Evolutionary conservation across 2,888 invertebrate species (phyloP).

Genomic region (Polymixis lichenea): DNA sequence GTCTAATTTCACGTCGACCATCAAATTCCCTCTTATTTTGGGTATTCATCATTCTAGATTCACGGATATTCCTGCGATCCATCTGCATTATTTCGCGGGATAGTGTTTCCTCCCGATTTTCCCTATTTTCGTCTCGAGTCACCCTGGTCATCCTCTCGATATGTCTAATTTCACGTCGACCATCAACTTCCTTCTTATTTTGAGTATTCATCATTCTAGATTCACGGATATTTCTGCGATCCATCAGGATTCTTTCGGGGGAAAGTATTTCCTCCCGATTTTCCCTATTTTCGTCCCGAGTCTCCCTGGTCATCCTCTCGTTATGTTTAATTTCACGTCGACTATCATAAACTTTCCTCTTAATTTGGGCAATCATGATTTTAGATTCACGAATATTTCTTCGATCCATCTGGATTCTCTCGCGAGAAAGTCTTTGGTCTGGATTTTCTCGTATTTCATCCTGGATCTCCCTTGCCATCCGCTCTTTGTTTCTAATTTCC

Average conservation of each 20-base stretch:
- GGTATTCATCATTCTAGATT: conserved; percentile 1
- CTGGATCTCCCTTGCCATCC: background rate
- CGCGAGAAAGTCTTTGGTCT: conserved; percentile 18
- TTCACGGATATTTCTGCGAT: conserved; percentile 29
- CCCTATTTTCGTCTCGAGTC: background rate
- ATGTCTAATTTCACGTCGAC: conserved; percentile 16
- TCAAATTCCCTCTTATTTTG: background rate
- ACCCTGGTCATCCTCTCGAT: conserved; percentile 16
- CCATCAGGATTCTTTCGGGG: conserved; percentile 17
- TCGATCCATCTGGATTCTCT: conserved; percentile 17
- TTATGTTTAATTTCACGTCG: conserved; percentile 18
- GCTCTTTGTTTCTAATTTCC: conserved; percentile 25
- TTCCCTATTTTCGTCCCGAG: background rate
- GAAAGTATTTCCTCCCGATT: conserved; percentile 11
- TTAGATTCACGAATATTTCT: conserved; percentile 42
- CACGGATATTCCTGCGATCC: conserved; percentile 27
- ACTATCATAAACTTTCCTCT: background rate
- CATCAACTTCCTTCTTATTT: background rate
- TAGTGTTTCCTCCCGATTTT: conserved; percentile 4
- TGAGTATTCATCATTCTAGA: background rate
- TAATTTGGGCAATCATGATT: conserved; percentile 2
- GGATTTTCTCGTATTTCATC: conserved; percentile 17
- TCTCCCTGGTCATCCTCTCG: conserved; percentile 19
- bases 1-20: background rate
- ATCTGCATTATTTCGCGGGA: conserved; percentile 21